Evolutionary conservation across 2,113 vertebrate genomes (phyloP).

Genomic region (Prunella himalayana): DNA sequence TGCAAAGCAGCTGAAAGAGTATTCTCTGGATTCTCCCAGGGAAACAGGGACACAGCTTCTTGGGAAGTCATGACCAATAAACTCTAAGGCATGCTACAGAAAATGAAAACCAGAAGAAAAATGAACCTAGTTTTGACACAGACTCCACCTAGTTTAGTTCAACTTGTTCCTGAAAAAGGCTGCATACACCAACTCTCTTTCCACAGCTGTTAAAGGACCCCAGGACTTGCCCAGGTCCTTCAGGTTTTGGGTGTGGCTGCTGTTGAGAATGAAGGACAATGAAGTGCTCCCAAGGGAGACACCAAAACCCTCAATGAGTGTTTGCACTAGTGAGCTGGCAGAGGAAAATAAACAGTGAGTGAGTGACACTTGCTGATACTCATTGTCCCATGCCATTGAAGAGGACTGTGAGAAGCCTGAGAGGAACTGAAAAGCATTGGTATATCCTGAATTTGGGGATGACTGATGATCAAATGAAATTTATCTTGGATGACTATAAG

Average conservation of each 20-base stretch:
- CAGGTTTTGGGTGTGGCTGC: neutral
- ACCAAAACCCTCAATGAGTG: neutral
- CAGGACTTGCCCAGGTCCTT: neutral
- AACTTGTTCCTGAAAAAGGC: neutral
- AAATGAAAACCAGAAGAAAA: conserved; percentile 1
- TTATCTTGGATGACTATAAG: neutral
- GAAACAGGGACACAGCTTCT: neutral
- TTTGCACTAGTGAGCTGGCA: neutral
- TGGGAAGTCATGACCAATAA: neutral
- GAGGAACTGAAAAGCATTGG: neutral
- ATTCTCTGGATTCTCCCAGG: neutral
- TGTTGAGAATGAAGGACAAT: neutral
- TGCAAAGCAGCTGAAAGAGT: conserved; percentile 21
- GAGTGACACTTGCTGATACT: neutral
- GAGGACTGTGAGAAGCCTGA: neutral
- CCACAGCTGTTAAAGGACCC: neutral
- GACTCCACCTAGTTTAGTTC: neutral
- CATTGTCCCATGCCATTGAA: neutral
- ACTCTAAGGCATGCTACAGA: neutral
- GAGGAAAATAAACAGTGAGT: neutral
- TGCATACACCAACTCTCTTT: neutral
- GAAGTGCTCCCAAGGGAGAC: neutral
- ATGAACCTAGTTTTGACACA: neutral
- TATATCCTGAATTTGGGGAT: neutral
- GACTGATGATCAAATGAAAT: neutral